A percentile compares a stretch with the other conserved stretches of the same genome.
phyloP scores from a whole-genome alignment of 2,888 invertebrate genomes.

The Ischnura elegans region DNA sequence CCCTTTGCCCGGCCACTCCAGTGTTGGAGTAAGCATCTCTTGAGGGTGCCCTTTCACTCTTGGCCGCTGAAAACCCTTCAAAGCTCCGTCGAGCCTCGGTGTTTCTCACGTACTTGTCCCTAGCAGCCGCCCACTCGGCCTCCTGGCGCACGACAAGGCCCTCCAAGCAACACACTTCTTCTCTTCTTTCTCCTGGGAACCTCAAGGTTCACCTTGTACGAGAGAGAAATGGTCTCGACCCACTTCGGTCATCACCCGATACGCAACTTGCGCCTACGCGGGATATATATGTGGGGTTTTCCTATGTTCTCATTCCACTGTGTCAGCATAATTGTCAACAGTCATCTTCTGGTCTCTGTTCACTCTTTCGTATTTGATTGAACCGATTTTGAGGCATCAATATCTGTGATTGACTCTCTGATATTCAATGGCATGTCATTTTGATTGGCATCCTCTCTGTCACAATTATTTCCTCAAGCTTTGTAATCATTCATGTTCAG shows the following conservation, averaged over 20 bases:
- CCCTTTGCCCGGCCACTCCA: neutral
- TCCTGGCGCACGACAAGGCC: neutral
- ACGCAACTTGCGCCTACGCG: neutral
- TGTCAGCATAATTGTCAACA: neutral
- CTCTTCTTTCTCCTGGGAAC: neutral
- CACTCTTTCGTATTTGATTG: too few relatives aligned
- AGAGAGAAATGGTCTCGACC: neutral
- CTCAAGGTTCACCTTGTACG: neutral
- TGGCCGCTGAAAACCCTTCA: neutral
- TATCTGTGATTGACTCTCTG: too few relatives aligned
- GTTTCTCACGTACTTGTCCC: neutral
- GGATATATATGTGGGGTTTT: too few relatives aligned
- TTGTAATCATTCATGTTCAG: too few relatives aligned
- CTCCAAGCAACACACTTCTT: neutral
- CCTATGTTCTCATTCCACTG: neutral
- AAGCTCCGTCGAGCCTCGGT: neutral
- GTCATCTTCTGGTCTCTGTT: neutral
- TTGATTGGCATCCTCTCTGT: too few relatives aligned
- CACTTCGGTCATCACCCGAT: neutral
- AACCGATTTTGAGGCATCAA: too few relatives aligned
- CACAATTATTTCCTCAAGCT: too few relatives aligned
- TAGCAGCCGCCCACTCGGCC: neutral
- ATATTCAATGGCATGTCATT: too few relatives aligned
- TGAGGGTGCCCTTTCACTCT: neutral
- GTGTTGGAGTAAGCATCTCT: neutral